Percentiles rank a stretch among this genome's conserved stretches.
Conservation (phyloP, 2,888 invertebrate genomes). For the Phragmatobia fuliginosa region DNA sequence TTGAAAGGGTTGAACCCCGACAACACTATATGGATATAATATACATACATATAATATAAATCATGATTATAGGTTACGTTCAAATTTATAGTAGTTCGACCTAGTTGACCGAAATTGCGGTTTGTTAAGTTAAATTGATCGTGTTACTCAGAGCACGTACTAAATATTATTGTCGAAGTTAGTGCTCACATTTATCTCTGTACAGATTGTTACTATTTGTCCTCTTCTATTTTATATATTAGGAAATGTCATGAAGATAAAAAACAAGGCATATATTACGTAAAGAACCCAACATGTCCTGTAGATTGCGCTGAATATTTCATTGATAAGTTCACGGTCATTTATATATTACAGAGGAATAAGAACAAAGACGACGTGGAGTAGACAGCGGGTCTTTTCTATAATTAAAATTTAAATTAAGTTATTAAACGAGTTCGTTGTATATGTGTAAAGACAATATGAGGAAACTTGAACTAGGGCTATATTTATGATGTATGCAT, state of each 20-base stretch:
- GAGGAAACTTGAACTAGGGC: no score
- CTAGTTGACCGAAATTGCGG: slow-evolving; percentile 7
- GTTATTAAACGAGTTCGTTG: background rate
- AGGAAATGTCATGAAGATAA: background rate
- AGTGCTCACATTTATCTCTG: background rate
- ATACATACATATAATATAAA: background rate
- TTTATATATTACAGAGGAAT: background rate
- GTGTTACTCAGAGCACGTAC: background rate
- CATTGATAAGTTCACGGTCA: background rate
- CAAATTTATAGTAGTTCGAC: background rate
- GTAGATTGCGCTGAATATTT: background rate
- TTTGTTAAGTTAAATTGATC: background rate
- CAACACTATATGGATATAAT: background rate
- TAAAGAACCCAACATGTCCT: background rate
- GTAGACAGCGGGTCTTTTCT: background rate
- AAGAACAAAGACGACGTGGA: background rate
- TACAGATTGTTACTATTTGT: background rate
- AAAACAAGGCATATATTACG: background rate
- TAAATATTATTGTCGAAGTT: background rate
- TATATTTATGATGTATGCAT: no score
- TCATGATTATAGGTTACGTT: slow-evolving; percentile 1
- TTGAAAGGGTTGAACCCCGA: slow-evolving; percentile 32
- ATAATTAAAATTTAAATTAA: background rate
- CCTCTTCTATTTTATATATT: background rate
- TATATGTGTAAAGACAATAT: background rate